These are phyloP conservation scores for Chelon labrosus DNA, from an alignment of 2,797 vertebrate genomes.

Conservation along the genomic window DNA sequence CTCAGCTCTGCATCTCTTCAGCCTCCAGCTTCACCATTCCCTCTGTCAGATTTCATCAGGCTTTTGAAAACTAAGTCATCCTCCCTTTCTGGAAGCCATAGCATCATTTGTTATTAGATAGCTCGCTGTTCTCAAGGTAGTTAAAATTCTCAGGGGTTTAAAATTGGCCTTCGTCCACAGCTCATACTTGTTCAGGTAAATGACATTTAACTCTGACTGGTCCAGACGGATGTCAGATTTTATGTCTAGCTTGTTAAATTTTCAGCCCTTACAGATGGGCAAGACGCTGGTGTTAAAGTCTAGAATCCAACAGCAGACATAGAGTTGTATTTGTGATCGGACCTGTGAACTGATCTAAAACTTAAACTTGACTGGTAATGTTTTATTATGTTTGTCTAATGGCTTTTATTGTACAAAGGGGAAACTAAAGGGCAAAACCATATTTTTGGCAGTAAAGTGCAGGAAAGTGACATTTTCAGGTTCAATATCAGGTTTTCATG, in stretches of 20 bases:
- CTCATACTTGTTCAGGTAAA: conserved; percentile 9
- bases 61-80: conserved; percentile 4
- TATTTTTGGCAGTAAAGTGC: not conserved
- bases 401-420: not conserved
- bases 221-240: conserved; percentile 60
- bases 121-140: conserved; percentile 87
- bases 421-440: not conserved
- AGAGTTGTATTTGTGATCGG: too few species aligned
- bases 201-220: conserved; percentile 83
- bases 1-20: not conserved
- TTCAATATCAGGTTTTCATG: not conserved
- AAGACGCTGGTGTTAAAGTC: not conserved
- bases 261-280: not conserved
- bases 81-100: conserved; percentile 89
- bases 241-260: not conserved
- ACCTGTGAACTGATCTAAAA: too few species aligned
- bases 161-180: conserved; percentile 89
- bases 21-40: not conserved
- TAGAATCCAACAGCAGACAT: conserved; percentile 74
- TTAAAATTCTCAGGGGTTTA: conserved; percentile 86
- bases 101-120: conserved; percentile 83
- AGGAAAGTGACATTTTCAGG: not conserved
- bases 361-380: not conserved
- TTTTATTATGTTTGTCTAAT: too few species aligned
- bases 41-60: conserved; percentile 27